Percentiles rank a stretch among this genome's conserved stretches.
Evolutionary conservation across 2,797 vertebrate species (phyloP).

Genomic region (Oreonectes daqikongensis): DNA sequence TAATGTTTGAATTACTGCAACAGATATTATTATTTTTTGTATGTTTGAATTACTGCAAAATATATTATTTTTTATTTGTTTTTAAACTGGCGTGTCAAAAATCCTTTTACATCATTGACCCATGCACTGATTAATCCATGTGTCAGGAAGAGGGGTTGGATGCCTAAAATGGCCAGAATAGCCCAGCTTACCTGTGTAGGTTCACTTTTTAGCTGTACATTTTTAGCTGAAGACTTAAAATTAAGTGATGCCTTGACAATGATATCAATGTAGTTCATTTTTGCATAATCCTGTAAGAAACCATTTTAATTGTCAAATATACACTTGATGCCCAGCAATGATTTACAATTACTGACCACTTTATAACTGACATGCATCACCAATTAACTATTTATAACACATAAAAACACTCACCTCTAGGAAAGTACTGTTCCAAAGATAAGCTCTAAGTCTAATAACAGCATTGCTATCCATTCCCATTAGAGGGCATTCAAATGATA

Average conservation of each 20-base stretch:
- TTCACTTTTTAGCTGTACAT: constrained; percentile 80
- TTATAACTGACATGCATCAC: not conserved
- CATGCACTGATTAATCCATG: not conserved
- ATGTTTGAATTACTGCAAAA: no score
- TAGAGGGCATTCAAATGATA: constrained; percentile 85
- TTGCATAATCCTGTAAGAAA: constrained; percentile 81
- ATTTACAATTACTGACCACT: not conserved
- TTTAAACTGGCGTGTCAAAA: no score
- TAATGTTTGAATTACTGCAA: no score
- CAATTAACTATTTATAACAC: no score
- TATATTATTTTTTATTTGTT: no score
- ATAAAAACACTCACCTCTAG: constrained; percentile 76
- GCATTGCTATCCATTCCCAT: constrained; percentile 88
- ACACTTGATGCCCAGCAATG: not conserved
- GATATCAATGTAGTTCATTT: constrained; percentile 86
- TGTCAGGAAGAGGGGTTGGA: not conserved
- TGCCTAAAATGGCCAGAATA: not conserved
- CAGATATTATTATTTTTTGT: no score
- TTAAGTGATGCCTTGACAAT: constrained; percentile 81
- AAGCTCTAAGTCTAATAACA: constrained; percentile 79
- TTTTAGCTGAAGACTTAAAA: constrained; percentile 74
- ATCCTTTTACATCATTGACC: no score
- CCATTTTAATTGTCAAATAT: not conserved
- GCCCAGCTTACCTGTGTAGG: constrained; percentile 77
- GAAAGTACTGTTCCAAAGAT: constrained; percentile 91